Base-by-base conservation (phyloP, 2,888 invertebrate species). In the Apodemia duryi region DNA sequence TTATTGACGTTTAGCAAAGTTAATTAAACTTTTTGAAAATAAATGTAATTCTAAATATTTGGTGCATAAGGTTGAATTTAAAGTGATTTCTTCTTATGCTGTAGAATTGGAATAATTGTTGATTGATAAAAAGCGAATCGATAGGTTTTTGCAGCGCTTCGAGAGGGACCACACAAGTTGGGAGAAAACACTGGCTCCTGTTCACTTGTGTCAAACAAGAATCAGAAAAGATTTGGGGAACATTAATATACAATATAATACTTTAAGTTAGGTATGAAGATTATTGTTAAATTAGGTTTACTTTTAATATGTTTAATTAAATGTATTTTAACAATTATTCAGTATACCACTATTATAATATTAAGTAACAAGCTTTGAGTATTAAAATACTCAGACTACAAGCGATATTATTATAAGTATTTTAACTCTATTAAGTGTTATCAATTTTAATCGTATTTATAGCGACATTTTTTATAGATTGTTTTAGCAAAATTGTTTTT, bases 141-240 rank as follows among this genome's bases (percentile, higher is more conserved):
- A 78, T 80, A 75, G 71, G 80, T 88, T 88, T 88, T 87, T 87
- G 80, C 73, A 70, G 74, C 72, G 71, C 72, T 71, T 71, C 74
- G 74, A 71, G 52, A 52, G 69, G 70, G 88, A 88, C 89, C 89
- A 89, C 89, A 89, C 89, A 88, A 71, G 82, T 70, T 67, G 86
- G 73, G 65, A 67, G 75, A 75, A 74, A 74, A 74, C 73, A 71
- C 66, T 65, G 67, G 61, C 64, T 52, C 13, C 35, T 52, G 63
- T 51, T 52, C 52, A 63, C 54, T 54, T 54, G 21, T 28, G 10
- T 10, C 54, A 51, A 51, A 51, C 51, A 54, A 54, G 54, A 28
- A 54, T 28, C 29, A 54, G 21, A 28, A 54, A 54, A 10, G 21
- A 51, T 43, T 43, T 43, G 21, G n/a, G 6, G 54, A 54, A 54